Evolutionary conservation across 2,797 vertebrate species (phyloP), one percentile per base, ranked within the genome.

Genomic region (Crypturellus tataupa): DNA sequence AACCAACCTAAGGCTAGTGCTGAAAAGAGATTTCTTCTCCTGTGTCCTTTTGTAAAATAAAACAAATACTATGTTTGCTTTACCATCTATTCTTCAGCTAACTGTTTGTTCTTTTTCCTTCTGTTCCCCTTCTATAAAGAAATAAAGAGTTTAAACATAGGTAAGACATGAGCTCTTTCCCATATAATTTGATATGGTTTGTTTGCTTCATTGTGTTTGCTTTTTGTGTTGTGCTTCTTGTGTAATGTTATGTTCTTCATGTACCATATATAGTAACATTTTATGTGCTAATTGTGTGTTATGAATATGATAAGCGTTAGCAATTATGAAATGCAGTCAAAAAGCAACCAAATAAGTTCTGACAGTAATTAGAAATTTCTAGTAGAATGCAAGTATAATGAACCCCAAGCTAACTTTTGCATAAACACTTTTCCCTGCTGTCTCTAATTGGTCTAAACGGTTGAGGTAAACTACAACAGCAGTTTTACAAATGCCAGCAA

Each of bases 101-200:
- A 98, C 97, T 97, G 97, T 98, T 97, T 98, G 97, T 98, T 97
- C 97, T 98, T 97, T 97, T 97, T 96, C 96, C 97, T 97, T 97
- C 97, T 98, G 97, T 98, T 98, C 97, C 95, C 97, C 97, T 97
- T 98, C 97, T 97, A 94, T 98, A 98, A 98, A 99, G 99, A 98
- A 99, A 99, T 98, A 99, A 99, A 98, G 99, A 99, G 98, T 99
- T 99, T 98, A 98, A 99, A 98, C 99, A 99, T 99, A 99, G 99
- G 99, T 99, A 98, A 99, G 99, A 97, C 83, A 98, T 96, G 93
- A 97, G 95, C 96, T 97, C 97, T 98, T 97, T 97, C 96, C 97
- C 95, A 58, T 97, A 96, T 97, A 97, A 97, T 98, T 98, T 97
- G 93, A 97, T 97, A 97, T 96, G 93, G 93, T 97, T 97, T 96